Base-by-base conservation (phyloP, 2,888 invertebrate species). In the Acleris laterana region DNA sequence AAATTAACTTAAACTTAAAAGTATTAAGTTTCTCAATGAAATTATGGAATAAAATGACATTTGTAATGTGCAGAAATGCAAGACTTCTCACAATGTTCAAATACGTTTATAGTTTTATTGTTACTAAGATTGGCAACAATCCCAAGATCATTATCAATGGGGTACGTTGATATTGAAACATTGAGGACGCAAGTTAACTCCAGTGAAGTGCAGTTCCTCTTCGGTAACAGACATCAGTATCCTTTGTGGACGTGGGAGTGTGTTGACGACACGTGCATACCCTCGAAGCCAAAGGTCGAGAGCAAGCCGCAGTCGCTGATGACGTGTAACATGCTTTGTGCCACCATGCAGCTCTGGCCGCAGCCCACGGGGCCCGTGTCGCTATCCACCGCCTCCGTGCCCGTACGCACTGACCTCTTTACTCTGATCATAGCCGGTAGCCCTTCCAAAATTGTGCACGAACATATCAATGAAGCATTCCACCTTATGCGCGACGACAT, bases 161-260 rank as follows among this genome's bases (percentile, higher is more conserved):
- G 44, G n/a, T 25, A 16, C 38, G 13, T 38, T 38, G 16, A 25
- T 63, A 49, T 20, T 50, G n/a, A 20, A 16, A 38, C n/a, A 11
- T n/a, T 4, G 38, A 13, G 4, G 38, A 38, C 3, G 3, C 38
- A 46, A 17, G 46, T 7, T 13, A n/a, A 17, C 46, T 46, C 17
- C 5, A 16, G 16, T 17, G 46, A 17, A 17, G 16, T 42, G 50
- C 32, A 9, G 2, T 51, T 51, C 3, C 13, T 4, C 16, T 67
- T 50, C 55, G n/a, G 56, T 85, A 86, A 69, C 78, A 94, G 93
- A 69, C 78, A 70, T 62, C 50, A 83, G 75, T 69, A 77, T 46
- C 93, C 93, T 13, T 93, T 95, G 55, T 97, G 96, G 96, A 95
- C 95, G n/a, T 96, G 96, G 95, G 93, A 94, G 62, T 97, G 96